Base-by-base conservation (phyloP, 2,797 vertebrate genomes). In the Pseudochirops cupreus region DNA sequence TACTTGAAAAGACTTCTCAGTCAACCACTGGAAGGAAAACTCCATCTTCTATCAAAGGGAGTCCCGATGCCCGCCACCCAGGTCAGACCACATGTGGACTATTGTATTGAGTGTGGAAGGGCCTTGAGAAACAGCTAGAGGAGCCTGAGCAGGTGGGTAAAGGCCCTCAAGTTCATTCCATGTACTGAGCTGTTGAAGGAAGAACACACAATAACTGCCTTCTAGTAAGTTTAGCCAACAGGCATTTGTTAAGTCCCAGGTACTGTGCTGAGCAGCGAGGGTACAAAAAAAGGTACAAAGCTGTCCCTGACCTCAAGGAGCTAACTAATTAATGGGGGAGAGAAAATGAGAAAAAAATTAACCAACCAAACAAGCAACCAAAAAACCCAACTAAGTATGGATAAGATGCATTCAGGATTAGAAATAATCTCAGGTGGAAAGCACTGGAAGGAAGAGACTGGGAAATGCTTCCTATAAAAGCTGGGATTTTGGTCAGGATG, bases 1-100 rank as follows among this genome's bases (percentile, higher is more conserved):
- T 96, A 96, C 33, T 97, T 93, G 93, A 96, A 56, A 97, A 96
- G 96, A 96, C 67, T 95, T 95, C 54, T 97, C 92, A 98, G 62
- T 82, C 29, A 33, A 24, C 56, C 53, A n/a, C 67, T 46, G 21
- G 39, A 24, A 82, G 21, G 39, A 82, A 82, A 82, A 82, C 39
- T 82, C 39, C n/a, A 21, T 46, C 21, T 26, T 82, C 9, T 46
- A 39, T 24, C 74, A 46, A 46, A 82, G 2, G 18, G 7, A 11
- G n/a, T 46, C 74, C 39, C 39, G 21, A 18, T 74, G 67, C 18
- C n/a, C 31, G 21, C 18, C 6, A 74, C 6, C n/a, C 24, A 46
- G 74, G 39, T 82, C 74, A 46, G 39, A 82, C 9, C 7, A n/a
- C 74, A 82, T 82, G 74, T 18, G 39, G 74, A 24, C 18, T 46